Percentiles rank a stretch among this genome's conserved stretches.
Evolutionary conservation across 1,140 invertebrate species (phyloP).

Genomic region (Lethocerus indicus): DNA sequence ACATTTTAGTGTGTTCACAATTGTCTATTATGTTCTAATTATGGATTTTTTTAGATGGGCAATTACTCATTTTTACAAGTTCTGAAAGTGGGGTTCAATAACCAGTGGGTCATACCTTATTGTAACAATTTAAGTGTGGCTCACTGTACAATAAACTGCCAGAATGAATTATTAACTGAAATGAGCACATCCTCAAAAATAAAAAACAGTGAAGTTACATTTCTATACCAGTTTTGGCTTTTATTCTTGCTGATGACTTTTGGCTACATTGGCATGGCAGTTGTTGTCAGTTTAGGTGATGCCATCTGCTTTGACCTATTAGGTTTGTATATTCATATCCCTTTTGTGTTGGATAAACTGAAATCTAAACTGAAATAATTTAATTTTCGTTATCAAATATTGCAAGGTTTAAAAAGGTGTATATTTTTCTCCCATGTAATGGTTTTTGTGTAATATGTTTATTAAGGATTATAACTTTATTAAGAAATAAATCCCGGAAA

Average conservation of each 20-base stretch:
- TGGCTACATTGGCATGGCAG: slow-evolving; percentile 66
- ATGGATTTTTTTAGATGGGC: slow-evolving; percentile 16
- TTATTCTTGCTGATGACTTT: slow-evolving; percentile 48
- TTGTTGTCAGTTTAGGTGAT: slow-evolving; percentile 64
- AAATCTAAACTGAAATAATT: no score
- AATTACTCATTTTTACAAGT: slow-evolving; percentile 18
- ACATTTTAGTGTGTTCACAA: no score
- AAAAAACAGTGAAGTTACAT: slow-evolving; percentile 23
- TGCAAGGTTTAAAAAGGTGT: no score
- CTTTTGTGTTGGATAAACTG: no score
- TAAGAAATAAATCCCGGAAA: no score
- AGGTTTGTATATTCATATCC: slow-evolving; percentile 37
- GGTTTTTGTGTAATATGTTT: no score
- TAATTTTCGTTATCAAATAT: no score
- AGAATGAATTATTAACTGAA: slow-evolving; percentile 22
- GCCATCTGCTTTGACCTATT: slow-evolving; percentile 64
- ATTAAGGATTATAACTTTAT: no score
- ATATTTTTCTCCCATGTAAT: no score
- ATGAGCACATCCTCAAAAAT: slow-evolving; percentile 23
- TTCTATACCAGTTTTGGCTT: slow-evolving; percentile 44
- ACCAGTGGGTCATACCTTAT: slow-evolving; percentile 13
- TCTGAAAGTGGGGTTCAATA: slow-evolving; percentile 4
- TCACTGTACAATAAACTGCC: slow-evolving; percentile 21
- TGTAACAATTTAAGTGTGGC: slow-evolving; percentile 15
- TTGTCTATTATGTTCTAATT: neutral